Base-by-base conservation (phyloP, 2,888 invertebrate species). In the Alloscopus bannaensis region DNA sequence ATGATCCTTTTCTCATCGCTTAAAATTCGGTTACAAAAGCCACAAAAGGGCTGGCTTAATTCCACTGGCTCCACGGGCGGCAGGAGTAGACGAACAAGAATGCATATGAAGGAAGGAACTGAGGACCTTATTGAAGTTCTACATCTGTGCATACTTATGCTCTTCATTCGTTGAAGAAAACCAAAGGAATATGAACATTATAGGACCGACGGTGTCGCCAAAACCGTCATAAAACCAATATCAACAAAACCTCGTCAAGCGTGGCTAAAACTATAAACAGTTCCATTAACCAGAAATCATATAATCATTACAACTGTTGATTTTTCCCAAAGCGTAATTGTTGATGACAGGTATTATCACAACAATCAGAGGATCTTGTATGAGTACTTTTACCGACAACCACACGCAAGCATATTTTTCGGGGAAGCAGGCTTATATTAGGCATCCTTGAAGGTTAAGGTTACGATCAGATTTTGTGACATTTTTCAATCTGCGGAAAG, bases 51-150 rank as follows among this genome's bases (percentile, higher is more conserved):
- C n/a, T n/a, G n/a, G n/a, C n/a, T n/a, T 45, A 45, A 45, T 45
- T n/a, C 45, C 28, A 24, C 72, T 72, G 72, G 72, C 72, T 52
- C 72, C 72, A 62, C 62, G 55, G 50, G 62, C 47, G 72, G 64
- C 64, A 11, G 11, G 2, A 55, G 22, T 13, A 36, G 8, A 36
- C 36, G 36, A 36, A 36, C 6, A 36, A 36, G 8, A 8, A 36
- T n/a, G n/a, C n/a, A n/a, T n/a, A n/a, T n/a, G n/a, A n/a, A n/a
- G n/a, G n/a, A n/a, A n/a, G n/a, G n/a, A n/a, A n/a, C n/a, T n/a
- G n/a, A n/a, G n/a, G n/a, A n/a, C n/a, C 36, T 13, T 36, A 8
- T 36, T 36, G 36, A 13, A 8, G 13, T 8, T 36, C 6, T 13
- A 36, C 36, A 36, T 13, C 13, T 6, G 13, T 36, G 13, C 13